Evolutionary conservation across 2,797 vertebrate genomes (phyloP).

Genomic region (Nannoperca australis): DNA sequence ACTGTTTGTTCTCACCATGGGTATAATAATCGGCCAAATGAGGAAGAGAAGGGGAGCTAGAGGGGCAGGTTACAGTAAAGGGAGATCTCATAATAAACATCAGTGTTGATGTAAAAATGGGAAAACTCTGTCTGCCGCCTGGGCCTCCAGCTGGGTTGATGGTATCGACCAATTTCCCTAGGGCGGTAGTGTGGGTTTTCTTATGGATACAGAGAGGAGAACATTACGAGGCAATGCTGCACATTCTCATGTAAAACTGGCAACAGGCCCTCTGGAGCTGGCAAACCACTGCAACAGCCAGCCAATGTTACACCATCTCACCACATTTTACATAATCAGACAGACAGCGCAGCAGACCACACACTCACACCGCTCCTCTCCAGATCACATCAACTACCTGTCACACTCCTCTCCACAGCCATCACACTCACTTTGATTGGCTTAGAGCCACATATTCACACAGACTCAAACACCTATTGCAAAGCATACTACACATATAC

Average conservation of each 20-base stretch:
- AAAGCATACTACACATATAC: background rate
- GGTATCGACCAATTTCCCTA: slow-evolving; percentile 82
- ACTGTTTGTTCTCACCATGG: slow-evolving; percentile 88
- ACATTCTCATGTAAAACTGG: slow-evolving; percentile 69
- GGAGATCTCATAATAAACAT: slow-evolving; percentile 76
- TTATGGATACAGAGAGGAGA: slow-evolving; percentile 67
- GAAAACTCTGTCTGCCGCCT: slow-evolving; percentile 70
- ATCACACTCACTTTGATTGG: slow-evolving; percentile 59
- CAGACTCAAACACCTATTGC: slow-evolving; percentile 15
- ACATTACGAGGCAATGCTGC: slow-evolving; percentile 61
- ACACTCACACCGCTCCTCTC: slow-evolving; percentile 65
- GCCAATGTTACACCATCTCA: slow-evolving; percentile 73
- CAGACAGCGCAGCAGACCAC: slow-evolving; percentile 74
- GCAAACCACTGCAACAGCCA: slow-evolving; percentile 72
- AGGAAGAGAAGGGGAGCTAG: slow-evolving; percentile 67
- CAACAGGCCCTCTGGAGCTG: slow-evolving; percentile 67
- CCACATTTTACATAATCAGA: slow-evolving; percentile 79
- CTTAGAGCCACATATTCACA: slow-evolving; percentile 21
- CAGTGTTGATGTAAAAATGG: slow-evolving; percentile 70
- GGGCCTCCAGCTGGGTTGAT: slow-evolving; percentile 83
- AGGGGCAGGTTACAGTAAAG: slow-evolving; percentile 72
- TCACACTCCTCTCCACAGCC: slow-evolving; percentile 61
- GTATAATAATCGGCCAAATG: slow-evolving; percentile 85
- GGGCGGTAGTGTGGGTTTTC: slow-evolving; percentile 76
- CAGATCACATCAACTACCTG: slow-evolving; percentile 74